Percentiles rank a stretch among this genome's conserved stretches.
These are phyloP conservation scores for Agriopis aurantiaria DNA, from an alignment of 2,888 invertebrate species.

Conservation along the genomic window DNA sequence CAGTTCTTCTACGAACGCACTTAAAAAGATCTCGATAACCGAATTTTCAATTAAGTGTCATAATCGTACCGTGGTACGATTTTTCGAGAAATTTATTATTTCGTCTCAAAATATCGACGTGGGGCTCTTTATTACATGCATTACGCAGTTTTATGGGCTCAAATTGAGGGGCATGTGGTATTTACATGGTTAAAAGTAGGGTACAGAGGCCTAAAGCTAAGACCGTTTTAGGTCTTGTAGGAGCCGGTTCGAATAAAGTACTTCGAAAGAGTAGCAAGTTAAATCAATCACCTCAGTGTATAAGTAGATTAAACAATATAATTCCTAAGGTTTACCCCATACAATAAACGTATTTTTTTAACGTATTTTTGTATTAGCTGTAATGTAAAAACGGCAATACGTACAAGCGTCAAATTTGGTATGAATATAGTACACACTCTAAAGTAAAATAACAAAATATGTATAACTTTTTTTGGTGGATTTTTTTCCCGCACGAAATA, in stretches of 20 bases:
- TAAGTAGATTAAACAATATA: no score
- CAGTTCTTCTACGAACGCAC: constrained; percentile 78
- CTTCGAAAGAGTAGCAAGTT: background rate
- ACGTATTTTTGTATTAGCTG: no score
- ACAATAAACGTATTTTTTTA: no score
- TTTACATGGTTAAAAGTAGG: constrained; percentile 50
- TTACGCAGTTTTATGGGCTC: constrained; percentile 56
- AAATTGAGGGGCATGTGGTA: constrained; percentile 62
- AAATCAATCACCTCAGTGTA: no score
- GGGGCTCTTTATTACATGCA: constrained; percentile 32
- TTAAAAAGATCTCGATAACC: constrained; percentile 77
- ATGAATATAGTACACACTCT: no score
- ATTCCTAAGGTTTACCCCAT: no score
- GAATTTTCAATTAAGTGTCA: constrained; percentile 84
- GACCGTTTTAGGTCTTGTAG: constrained; percentile 16
- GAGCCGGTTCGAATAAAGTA: background rate
- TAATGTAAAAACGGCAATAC: no score
- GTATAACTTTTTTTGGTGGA: no score
- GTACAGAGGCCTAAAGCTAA: constrained; percentile 53
- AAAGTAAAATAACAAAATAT: no score
- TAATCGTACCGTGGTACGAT: constrained; percentile 70
- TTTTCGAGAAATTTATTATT: constrained; percentile 79
- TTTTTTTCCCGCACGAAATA: no score
- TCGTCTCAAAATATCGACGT: constrained; percentile 38
- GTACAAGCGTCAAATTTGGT: no score